Conservation (phyloP, 2,888 invertebrate genomes). For the Cephus runcator region DNA sequence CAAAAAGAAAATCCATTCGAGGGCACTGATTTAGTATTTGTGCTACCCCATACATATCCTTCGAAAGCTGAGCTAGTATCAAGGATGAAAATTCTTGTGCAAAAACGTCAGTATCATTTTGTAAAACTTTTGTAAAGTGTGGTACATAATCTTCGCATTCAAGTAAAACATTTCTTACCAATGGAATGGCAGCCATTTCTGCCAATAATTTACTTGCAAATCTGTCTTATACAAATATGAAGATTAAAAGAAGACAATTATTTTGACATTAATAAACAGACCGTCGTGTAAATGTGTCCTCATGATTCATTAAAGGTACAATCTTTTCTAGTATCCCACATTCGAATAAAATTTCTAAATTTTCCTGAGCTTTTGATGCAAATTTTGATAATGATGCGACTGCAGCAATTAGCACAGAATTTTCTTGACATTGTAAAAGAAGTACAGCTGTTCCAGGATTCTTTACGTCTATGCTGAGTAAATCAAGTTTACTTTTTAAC, state of each 20-base stretch:
- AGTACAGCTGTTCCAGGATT: conserved; percentile 50
- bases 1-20: conserved; percentile 66
- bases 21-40: conserved; percentile 64
- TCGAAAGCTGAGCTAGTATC: conserved; percentile 67
- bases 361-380: conserved; percentile 62
- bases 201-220: conserved; percentile 69
- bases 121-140: conserved; percentile 64
- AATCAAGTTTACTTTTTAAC: conserved; percentile 38
- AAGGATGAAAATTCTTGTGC: conserved; percentile 69
- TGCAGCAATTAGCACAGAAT: conserved; percentile 62
- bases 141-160: conserved; percentile 62
- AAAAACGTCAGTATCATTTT: conserved; percentile 66
- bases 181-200: conserved; percentile 67
- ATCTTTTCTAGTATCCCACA: conserved; percentile 44
- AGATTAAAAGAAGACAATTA: conserved; percentile 41
- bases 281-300: conserved; percentile 53
- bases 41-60: conserved; percentile 67
- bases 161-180: conserved; percentile 67
- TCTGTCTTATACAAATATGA: conserved; percentile 40
- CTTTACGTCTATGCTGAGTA: conserved; percentile 43
- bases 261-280: conserved; percentile 19
- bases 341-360: conserved; percentile 47
- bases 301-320: conserved; percentile 45
- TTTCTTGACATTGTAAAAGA: conserved; percentile 49
- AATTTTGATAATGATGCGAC: conserved; percentile 66